Base-by-base conservation (phyloP, 1,140 invertebrate genomes). In the Triops cancriformis region DNA sequence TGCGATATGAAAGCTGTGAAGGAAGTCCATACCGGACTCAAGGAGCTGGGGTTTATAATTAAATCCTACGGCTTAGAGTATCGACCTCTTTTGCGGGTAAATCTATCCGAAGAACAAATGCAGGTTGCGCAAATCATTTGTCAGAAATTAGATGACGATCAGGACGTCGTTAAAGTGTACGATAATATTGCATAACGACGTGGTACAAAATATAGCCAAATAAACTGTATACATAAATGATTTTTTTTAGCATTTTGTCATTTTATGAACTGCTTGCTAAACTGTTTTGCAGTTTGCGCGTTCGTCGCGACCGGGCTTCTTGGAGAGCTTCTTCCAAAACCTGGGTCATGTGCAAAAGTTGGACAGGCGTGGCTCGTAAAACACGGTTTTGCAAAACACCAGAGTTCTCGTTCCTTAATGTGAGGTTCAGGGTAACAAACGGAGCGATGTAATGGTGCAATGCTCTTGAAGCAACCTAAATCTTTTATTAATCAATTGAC, bases 91-190 rank as follows among this genome's bases (percentile, higher is more conserved):
- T 23, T 23, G 26, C 37, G 72, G 23, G 77, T 78, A 11, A 23
- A 28, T 1, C 10, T 78, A 10, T 77, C 77, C 6, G 77, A 78
- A 27, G 28, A 37, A 18, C 72, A 78, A n/a, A 37, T 78, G 37
- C 41, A 28, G 5, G 6, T 9, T 10, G 77, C 72, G 1, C 14
- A 23, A 10, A 78, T 73, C 23, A 12, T 78, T n/a, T 74, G 45
- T 27, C 26, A 26, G 9, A 78, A 78, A 18, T 42, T 78, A 18
- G 73, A 78, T 27, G 73, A 41, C 23, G 77, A 78, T 27, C 77
- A 73, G 7, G 77, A 78, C 37, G 42, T 78, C 27, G 37, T 78
- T 74, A 78, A 41, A 43, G 72, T 78, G 28, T 73, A 78, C 42
- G 77, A 73, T 27, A 78, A 78, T 43, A 78, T 78, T 42, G 77